Percentiles rank a stretch among this genome's conserved stretches.
Evolutionary conservation across 1,140 invertebrate species (phyloP).

Genomic region (Scaptomyza pallida): DNA sequence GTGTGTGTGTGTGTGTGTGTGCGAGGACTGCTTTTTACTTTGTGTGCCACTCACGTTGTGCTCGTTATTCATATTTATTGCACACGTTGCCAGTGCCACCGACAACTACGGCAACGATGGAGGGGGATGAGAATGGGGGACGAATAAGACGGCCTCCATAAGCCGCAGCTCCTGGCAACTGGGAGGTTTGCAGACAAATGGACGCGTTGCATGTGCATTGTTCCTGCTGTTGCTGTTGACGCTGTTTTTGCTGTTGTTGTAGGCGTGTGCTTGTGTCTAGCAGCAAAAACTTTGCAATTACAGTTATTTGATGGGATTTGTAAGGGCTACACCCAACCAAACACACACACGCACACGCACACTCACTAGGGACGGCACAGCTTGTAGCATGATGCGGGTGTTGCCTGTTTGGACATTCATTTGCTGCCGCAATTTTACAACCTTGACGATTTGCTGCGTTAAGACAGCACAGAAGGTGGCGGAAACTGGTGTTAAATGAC

Average conservation of each 20-base stretch:
- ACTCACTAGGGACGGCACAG: background rate
- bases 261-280: constrained; percentile 65
- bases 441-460: constrained; percentile 48
- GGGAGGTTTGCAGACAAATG: constrained; percentile 59
- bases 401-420: constrained; percentile 72
- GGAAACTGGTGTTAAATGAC: constrained; percentile 50
- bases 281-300: constrained; percentile 80
- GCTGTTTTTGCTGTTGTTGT: constrained; percentile 39
- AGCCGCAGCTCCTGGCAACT: constrained; percentile 40
- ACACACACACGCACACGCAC: constrained; percentile 5
- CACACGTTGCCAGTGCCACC: constrained; percentile 68
- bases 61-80: constrained; percentile 83
- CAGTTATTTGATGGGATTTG: constrained; percentile 81
- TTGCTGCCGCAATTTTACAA: constrained; percentile 68
- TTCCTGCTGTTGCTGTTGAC: constrained; percentile 40
- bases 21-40: constrained; percentile 60
- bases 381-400: constrained; percentile 23
- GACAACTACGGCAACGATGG: constrained; percentile 1
- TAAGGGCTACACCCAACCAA: constrained; percentile 36
- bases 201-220: constrained; percentile 73
- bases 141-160: constrained; percentile 17
- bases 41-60: constrained; percentile 80
- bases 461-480: constrained; percentile 31
- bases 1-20: too few species aligned
- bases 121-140: background rate